Base-by-base conservation (phyloP, 2,113 vertebrate species). In the Plestiodon gilberti region DNA sequence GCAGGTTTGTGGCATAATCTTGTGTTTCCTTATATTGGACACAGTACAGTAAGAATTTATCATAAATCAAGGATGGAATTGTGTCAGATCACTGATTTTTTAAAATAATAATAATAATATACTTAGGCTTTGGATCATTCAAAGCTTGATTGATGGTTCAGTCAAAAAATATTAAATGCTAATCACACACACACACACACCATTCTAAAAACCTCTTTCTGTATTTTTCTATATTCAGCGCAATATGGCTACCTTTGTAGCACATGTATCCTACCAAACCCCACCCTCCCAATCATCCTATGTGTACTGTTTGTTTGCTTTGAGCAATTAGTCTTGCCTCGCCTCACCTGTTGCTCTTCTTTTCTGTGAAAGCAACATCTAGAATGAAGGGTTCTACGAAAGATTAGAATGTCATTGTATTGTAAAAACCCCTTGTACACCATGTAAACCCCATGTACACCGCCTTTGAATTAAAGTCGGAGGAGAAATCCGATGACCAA, bases 1-100 rank as follows among this genome's bases (percentile, higher is more conserved):
- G 28, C 22, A 55, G 20, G 57, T 33, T 17, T n/a, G 18, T 17
- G 57, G 52, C 18, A 78, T 55, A 18, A 23, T 17, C 2, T 52
- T 78, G 52, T n/a, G 57, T 78, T 79, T 88, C 71, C 81, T 52
- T 6, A 87, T 65, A 6, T 22, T 84, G 9, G 35, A 14, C 17
- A 76, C 57, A 13, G 0, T 9, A 43, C 38, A 87, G 40, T 30
- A 15, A 62, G 55, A 33, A 33, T 67, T 80, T 71, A 61, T 28
- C 89, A 57, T 57, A 57, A 57, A 86, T 6, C 57, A 22, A 64
- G 74, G n/a, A n/a, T 18, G 3, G 15, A 77, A 84, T 61, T 89
- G 40, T 81, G 57, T 59, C 4, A 87, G 81, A 74, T 79, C 22
- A n/a, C 28, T 71, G 70, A 71, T 22, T 38, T 5, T 71, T 71